phyloP scores from a whole-genome alignment of 2,113 vertebrate genomes.

The Rhabdornis inornatus region DNA sequence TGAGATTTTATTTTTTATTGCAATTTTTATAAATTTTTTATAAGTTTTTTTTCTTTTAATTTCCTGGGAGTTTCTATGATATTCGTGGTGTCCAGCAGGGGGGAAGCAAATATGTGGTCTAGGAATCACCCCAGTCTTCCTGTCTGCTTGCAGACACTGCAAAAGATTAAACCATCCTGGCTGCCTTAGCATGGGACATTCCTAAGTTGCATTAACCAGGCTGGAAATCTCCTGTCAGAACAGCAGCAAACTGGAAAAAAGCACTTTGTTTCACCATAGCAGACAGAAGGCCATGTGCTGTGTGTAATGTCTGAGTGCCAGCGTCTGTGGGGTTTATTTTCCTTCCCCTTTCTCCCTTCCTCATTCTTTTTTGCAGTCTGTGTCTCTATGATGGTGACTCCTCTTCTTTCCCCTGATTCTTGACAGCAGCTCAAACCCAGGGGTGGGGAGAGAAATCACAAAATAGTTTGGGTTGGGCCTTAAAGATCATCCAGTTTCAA shows the following conservation, averaged over 20 bases:
- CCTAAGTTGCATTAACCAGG: slow-evolving; percentile 4
- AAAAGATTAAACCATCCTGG: neutral
- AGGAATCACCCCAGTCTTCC: neutral
- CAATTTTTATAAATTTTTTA: neutral
- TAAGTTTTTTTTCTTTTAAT: neutral
- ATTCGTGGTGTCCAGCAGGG: neutral
- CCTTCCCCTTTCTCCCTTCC: neutral
- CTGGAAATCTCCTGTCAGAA: slow-evolving; percentile 2
- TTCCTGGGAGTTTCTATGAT: neutral
- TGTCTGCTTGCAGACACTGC: neutral
- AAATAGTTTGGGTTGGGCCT: neutral
- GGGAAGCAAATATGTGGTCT: neutral
- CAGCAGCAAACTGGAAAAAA: neutral
- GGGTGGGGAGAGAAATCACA: neutral
- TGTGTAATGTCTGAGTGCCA: neutral
- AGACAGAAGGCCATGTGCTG: neutral
- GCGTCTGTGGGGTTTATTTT: neutral
- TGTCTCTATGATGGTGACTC: neutral
- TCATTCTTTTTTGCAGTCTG: neutral
- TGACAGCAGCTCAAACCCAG: neutral
- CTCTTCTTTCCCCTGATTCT: neutral
- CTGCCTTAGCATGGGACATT: slow-evolving; percentile 3
- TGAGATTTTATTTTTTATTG: neutral
- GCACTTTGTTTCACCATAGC: neutral
- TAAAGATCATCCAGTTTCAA: neutral